phyloP scores from a whole-genome alignment of 2,113 vertebrate species.

The Bos javanicus region DNA sequence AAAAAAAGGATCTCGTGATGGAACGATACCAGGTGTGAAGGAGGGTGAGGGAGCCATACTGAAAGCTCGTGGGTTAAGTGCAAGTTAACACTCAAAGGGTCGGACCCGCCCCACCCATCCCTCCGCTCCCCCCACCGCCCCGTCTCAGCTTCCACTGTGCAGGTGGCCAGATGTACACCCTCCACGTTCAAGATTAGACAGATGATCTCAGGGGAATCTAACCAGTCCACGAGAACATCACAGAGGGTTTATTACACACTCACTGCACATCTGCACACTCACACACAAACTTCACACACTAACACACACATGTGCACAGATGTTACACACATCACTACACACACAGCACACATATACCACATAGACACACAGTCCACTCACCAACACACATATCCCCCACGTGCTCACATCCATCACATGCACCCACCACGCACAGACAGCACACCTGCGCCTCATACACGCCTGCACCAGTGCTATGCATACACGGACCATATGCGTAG shows the following conservation, averaged over 20 bases:
- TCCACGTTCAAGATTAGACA: not conserved
- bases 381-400: not conserved
- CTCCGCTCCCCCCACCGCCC: not conserved
- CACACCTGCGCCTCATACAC: not conserved
- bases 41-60: rapidly evolving
- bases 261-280: not conserved
- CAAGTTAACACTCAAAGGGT: not conserved
- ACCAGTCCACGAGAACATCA: not conserved
- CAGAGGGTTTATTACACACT: not conserved
- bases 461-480: rapidly evolving
- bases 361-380: not conserved
- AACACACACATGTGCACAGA: not conserved
- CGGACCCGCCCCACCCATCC: not conserved
- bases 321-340: not conserved
- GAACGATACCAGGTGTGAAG: not conserved
- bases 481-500: rapidly evolving
- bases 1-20: not conserved
- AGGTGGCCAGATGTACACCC: not conserved
- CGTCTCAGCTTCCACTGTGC: not conserved
- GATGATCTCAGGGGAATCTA: not conserved
- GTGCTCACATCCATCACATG: not conserved
- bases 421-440: not conserved
- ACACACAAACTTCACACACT: not conserved
- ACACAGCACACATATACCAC: not conserved
- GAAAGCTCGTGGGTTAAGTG: not conserved